phyloP scores from a whole-genome alignment of 2,113 vertebrate genomes.

The Burhinus bistriatus region DNA sequence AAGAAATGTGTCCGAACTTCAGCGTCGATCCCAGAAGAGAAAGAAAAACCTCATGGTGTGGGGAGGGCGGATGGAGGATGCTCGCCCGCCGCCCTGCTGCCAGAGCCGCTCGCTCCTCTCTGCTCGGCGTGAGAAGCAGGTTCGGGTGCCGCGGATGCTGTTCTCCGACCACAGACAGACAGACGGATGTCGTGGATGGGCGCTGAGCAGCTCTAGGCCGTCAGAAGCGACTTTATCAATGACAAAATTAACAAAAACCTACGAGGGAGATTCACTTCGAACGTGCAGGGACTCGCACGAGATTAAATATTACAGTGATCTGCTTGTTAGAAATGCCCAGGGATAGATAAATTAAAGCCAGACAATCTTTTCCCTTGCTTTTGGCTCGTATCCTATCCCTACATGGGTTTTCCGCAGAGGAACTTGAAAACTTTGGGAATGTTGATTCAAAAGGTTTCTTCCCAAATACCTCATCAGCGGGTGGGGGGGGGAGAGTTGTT shows the following conservation, averaged over 20 bases:
- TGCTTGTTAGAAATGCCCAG: conserved; percentile 29
- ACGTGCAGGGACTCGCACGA: not conserved
- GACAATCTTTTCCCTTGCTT: conserved; percentile 31
- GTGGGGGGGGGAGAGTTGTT: not conserved
- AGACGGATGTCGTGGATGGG: fast-evolving
- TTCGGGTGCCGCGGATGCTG: not conserved
- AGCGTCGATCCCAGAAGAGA: not conserved
- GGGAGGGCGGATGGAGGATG: not conserved
- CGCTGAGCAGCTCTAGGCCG: not conserved
- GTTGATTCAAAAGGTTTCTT: conserved; percentile 60
- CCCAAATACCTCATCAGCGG: conserved; percentile 25
- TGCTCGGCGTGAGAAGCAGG: fast-evolving
- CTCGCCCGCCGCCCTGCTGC: not conserved
- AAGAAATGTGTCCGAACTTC: conserved; percentile 33
- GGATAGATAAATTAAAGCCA: conserved; percentile 57
- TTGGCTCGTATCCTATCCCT: conserved; percentile 37
- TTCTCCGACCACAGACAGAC: not conserved
- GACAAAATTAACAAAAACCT: conserved; percentile 5
- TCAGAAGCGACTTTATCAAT: not conserved
- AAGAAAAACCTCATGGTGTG: not conserved
- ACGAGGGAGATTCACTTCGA: not conserved
- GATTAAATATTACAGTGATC: conserved; percentile 38
- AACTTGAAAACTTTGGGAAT: conserved; percentile 45
- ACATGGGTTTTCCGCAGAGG: conserved; percentile 33
- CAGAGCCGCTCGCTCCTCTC: not conserved